A percentile compares a stretch with the other conserved stretches of the same genome.
These are phyloP conservation scores for Parazoanthus atlanticus DNA, from an alignment of 92 coral and sea anemone genomes.

Conservation along the genomic window DNA sequence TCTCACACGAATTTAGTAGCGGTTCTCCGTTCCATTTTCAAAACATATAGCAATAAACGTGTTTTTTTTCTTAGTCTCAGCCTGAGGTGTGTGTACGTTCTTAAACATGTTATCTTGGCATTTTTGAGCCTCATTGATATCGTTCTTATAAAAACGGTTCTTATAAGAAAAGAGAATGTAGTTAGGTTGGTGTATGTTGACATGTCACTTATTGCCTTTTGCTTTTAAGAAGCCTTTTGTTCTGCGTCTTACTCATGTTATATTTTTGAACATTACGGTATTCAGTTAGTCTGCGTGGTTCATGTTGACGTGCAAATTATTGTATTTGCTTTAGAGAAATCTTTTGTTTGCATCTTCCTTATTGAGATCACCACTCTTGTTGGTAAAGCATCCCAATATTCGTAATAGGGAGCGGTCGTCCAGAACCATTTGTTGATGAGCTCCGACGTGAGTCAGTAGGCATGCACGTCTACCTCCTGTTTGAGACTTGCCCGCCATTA, in stretches of 20 bases:
- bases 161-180: background rate
- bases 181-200: background rate
- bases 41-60: no score
- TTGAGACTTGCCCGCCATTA: background rate
- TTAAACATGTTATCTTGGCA: no score
- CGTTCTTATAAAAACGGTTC: no score
- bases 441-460: background rate
- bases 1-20: no score
- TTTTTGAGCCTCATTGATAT: no score
- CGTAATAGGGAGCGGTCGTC: constrained; percentile 1
- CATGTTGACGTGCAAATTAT: background rate
- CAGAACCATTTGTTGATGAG: background rate
- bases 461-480: background rate
- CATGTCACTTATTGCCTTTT: background rate
- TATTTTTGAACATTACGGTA: no score
- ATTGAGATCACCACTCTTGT: background rate
- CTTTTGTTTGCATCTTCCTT: background rate
- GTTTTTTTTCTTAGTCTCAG: no score
- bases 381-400: background rate
- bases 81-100: no score
- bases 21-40: no score
- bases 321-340: background rate
- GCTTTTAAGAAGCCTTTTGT: background rate
- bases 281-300: no score
- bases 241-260: background rate